Evolutionary conservation across 2,888 invertebrate genomes (phyloP), one percentile per base, ranked within the genome.

Genomic region (Cephonodes hylas): DNA sequence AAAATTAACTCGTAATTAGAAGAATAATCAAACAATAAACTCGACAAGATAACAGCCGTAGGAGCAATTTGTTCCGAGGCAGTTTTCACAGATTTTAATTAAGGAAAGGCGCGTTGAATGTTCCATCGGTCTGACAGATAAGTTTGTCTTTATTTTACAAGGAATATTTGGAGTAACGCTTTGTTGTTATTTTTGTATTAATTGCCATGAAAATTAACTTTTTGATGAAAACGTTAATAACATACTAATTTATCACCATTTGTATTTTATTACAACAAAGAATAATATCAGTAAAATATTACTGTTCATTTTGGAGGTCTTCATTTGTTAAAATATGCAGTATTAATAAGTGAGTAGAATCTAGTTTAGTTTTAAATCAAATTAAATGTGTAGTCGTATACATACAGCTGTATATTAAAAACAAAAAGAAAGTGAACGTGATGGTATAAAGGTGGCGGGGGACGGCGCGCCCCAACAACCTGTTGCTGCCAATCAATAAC

Each of bases 401-500:
- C 59, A 59, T 61, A 63, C 42, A 57, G 56, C 59, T 66, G 63
- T 61, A 64, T 62, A 65, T 65, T 63, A 60, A 58, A 69, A 77
- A 64, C 77, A 81, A 82, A 85, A 83, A 66, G 74, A 79, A 85
- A 84, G 83, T 81, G 82, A 85, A 84, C 80, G 80, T 83, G 76
- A 71, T 79, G 73, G 71, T 69, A 71, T 64, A 74, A 75, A 71
- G 79, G 69, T 64, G 38, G 84, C 76, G 85, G 81, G 85, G 88
- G 81, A 75, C 75, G 85, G 73, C 81, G 78, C 86, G 80, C 88
- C 89, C 86, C 83, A 84, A 69, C 87, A 80, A 91, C 90, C 86
- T 91, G 91, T 91, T 86, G 90, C 80, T 76, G 73, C 77, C 86
- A 91, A 91, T 91, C 91, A 90, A 91, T 91, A 91, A 81, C 79